Percentiles rank a stretch among this genome's conserved stretches.
These are phyloP conservation scores for Hirundichthys speculiger DNA, from an alignment of 2,113 vertebrate genomes.

Conservation along the genomic window DNA sequence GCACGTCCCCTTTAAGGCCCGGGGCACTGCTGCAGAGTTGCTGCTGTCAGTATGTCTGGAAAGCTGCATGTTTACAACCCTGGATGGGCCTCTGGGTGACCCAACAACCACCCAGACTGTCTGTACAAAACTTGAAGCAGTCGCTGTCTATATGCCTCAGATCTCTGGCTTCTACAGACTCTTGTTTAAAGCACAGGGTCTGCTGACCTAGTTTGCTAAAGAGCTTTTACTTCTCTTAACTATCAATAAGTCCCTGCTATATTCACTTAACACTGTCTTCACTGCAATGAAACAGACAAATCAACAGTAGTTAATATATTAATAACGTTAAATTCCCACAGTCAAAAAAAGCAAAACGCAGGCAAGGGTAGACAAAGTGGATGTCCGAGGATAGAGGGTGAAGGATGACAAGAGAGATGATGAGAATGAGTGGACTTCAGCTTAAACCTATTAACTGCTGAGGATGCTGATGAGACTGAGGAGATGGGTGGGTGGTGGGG, in stretches of 20 bases:
- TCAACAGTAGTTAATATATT: too few species aligned
- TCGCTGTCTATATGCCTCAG: too few species aligned
- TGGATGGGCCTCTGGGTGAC: conserved; percentile 16
- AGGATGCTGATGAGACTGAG: conserved; percentile 30
- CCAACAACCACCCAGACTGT: conserved; percentile 11
- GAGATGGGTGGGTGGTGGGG: too few species aligned
- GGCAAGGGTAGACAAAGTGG: neutral
- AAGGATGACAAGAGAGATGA: conserved; percentile 4
- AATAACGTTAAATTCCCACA: too few species aligned
- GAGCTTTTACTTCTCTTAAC: conserved; percentile 62
- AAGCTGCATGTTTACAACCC: neutral
- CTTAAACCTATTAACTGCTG: neutral
- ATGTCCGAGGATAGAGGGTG: conserved; percentile 12
- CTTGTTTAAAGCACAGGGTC: neutral
- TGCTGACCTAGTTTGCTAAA: conserved; percentile 74
- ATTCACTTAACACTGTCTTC: too few species aligned
- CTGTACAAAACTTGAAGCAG: too few species aligned
- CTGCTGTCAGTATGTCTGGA: conserved; percentile 28
- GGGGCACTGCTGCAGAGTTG: conserved; percentile 8
- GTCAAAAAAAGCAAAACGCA: neutral
- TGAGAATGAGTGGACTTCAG: conserved; percentile 6
- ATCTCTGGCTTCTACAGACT: too few species aligned
- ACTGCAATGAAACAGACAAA: too few species aligned
- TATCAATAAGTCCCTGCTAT: neutral
- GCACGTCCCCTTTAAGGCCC: conserved; percentile 2